A percentile compares a stretch with the other conserved stretches of the same genome.
Evolutionary conservation across 2,797 vertebrate species (phyloP).

Genomic region (Helarctos malayanus): DNA sequence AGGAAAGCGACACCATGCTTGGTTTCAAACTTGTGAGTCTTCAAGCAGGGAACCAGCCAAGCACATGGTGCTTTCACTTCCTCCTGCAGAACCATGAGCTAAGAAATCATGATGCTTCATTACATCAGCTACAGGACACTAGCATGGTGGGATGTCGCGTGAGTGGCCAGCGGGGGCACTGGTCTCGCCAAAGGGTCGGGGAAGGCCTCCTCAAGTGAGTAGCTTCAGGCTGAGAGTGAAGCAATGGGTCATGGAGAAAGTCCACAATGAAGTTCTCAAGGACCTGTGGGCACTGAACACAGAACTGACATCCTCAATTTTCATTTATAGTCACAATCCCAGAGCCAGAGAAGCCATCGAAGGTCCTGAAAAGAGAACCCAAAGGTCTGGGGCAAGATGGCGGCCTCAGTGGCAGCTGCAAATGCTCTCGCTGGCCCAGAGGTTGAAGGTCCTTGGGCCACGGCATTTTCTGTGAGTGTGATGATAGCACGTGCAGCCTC

Average conservation of each 20-base stretch:
- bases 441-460: background rate
- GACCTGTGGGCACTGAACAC: accelerated
- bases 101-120: background rate
- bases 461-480: accelerated
- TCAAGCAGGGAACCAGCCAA: background rate
- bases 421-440: accelerated
- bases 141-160: accelerated
- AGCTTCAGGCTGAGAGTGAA: background rate
- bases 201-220: background rate
- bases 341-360: no score
- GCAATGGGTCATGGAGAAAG: accelerated
- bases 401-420: background rate
- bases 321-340: no score
- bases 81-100: background rate
- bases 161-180: background rate
- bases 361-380: background rate
- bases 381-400: background rate
- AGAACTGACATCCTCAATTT: background rate
- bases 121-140: background rate
- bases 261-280: background rate
- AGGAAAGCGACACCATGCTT: accelerated
- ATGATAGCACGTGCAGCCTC: background rate
- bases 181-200: background rate
- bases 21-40: background rate
- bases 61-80: accelerated